Conservation (phyloP, 2,113 vertebrate species). For the Argyrosomus japonicus region DNA sequence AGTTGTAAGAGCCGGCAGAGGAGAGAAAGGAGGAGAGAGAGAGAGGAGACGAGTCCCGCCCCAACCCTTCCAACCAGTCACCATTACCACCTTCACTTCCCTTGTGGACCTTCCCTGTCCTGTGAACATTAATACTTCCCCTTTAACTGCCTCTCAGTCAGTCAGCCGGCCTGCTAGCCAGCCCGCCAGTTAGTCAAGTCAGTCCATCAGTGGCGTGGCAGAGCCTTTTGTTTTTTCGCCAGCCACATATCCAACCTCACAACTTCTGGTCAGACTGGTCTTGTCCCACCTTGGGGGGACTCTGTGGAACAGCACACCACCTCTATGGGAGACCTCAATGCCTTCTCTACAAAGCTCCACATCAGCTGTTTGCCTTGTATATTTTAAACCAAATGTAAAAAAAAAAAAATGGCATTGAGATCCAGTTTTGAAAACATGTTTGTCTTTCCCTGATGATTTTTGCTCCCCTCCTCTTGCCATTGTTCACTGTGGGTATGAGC, state of each 20-base stretch:
- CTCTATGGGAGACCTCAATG: slow-evolving; percentile 63
- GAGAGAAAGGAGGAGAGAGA: slow-evolving; percentile 65
- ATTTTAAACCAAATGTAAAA: slow-evolving; percentile 72
- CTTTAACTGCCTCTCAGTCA: slow-evolving; percentile 67
- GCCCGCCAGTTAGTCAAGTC: slow-evolving; percentile 21
- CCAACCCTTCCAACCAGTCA: slow-evolving; percentile 72
- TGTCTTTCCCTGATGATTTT: slow-evolving; percentile 25
- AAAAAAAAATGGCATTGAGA: slow-evolving; percentile 51
- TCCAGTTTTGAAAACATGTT: slow-evolving; percentile 51
- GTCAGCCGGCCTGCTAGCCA: slow-evolving; percentile 46
- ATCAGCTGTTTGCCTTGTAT: slow-evolving; percentile 75
- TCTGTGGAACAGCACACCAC: slow-evolving; percentile 60
- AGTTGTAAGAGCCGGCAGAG: slow-evolving; percentile 86
- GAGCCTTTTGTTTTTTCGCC: slow-evolving; percentile 20
- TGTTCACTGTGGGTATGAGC: slow-evolving; percentile 50
- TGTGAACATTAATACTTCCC: slow-evolving; percentile 80
- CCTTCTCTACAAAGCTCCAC: slow-evolving; percentile 69
- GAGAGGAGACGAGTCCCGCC: slow-evolving; percentile 75
- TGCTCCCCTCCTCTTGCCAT: slow-evolving; percentile 38
- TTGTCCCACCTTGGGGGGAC: slow-evolving; percentile 50
- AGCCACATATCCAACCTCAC: slow-evolving; percentile 46
- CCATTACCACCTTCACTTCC: slow-evolving; percentile 77
- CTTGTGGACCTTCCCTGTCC: slow-evolving; percentile 69
- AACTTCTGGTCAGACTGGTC: slow-evolving; percentile 58
- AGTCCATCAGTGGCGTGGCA: slow-evolving; percentile 43